Base-by-base conservation (phyloP, 2,888 invertebrate species). In the Bembecia ichneumoniformis region DNA sequence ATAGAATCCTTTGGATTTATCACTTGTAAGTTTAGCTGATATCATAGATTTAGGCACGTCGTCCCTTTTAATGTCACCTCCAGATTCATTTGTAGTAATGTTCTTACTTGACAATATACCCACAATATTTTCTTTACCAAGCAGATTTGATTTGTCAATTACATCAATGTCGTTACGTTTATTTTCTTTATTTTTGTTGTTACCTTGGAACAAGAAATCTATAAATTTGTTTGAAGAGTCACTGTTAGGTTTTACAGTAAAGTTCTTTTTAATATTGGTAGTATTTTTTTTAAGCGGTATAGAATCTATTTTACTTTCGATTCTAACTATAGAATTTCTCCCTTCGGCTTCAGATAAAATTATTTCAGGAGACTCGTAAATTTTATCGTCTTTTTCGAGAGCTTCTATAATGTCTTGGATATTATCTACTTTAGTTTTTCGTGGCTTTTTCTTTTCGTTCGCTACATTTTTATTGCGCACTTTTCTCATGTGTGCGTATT, bases 321-420 rank as follows among this genome's bases (percentile, higher is more conserved):
- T 40, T 40, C 48, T 11, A 9, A 49, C 47, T 45, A 54, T 17
- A 43, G 51, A 64, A 44, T 66, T 66, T 3, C 40, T 40, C 4
- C 14, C 40, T 65, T 86, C 83, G 34, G 66, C 75, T 57, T 68
- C 78, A 47, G 58, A 59, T 43, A 81, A 63, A 55, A 62, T 68
- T 54, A 71, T 58, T 53, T 70, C 60, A 3, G 64, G 53, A 35
- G 57, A 51, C 51, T 56, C 58, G 50, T 64, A 52, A 17, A 55
- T 48, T 35, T 49, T 58, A 7, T 66, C 60, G 7, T 72, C 67
- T 43, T 55, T 61, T 57, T 82, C 74, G 49, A 84, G 57, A 46
- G 68, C 73, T 53, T 81, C 64, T 51, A 87, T 83, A 49, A 87
- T 77, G 55, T 87, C 86, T 46, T 67, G 71, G 56, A 87, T 86